Evolutionary conservation across 2,797 vertebrate species (phyloP).

Genomic region (Pseudomugil gertrudae): DNA sequence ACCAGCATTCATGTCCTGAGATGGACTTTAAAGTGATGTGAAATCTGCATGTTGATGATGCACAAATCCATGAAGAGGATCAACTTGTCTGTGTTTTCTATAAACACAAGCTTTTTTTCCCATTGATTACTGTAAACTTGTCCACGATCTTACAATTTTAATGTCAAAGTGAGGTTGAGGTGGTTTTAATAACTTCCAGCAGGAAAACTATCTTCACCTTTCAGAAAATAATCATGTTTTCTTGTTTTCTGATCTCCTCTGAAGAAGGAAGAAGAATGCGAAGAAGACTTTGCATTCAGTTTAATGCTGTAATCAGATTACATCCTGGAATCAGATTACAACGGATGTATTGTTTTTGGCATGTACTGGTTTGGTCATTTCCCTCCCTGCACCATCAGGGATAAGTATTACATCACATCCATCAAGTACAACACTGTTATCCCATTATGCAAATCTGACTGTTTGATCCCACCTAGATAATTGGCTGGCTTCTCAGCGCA

Average conservation of each 20-base stretch:
- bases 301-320: conserved; percentile 29
- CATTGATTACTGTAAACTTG: conserved; percentile 15
- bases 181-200: conserved; percentile 13
- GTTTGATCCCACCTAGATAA: too few relatives aligned
- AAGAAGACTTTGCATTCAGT: conserved; percentile 1
- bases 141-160: background rate
- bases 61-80: conserved; percentile 6
- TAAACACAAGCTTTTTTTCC: background rate
- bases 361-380: conserved; percentile 43
- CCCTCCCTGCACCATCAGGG: conserved; percentile 38
- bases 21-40: background rate
- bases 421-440: too few relatives aligned
- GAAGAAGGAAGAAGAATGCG: background rate
- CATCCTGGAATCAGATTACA: conserved; percentile 26
- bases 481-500: too few relatives aligned
- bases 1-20: conserved; percentile 10
- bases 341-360: conserved; percentile 34
- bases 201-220: conserved; percentile 8
- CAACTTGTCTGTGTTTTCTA: background rate
- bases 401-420: conserved; percentile 9
- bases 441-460: too few relatives aligned
- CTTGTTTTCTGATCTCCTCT: background rate
- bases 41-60: background rate
- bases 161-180: background rate
- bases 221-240: background rate